Percentiles rank a stretch among this genome's conserved stretches.
These are phyloP conservation scores for Conistra vaccinii DNA, from an alignment of 2,888 invertebrate species.

Conservation along the genomic window DNA sequence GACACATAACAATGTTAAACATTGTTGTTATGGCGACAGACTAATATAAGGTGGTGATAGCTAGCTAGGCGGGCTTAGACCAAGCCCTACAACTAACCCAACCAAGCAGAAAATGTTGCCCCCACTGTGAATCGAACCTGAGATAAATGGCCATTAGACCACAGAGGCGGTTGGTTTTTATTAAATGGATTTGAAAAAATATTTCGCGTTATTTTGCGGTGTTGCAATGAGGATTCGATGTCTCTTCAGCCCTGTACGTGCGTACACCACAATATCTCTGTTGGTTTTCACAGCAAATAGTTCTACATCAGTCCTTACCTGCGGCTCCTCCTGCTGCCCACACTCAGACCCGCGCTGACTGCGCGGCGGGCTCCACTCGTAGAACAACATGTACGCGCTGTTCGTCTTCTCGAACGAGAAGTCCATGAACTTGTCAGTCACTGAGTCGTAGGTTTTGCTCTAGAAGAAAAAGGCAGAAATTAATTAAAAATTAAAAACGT, in stretches of 20 bases:
- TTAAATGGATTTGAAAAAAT: background rate
- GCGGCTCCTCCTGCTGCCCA: slow-evolving; percentile 83
- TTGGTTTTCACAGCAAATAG: background rate
- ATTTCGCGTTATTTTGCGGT: background rate
- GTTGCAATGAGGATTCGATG: background rate
- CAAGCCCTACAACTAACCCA: too few species aligned
- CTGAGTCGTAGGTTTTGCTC: slow-evolving; percentile 99
- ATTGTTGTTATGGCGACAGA: too few species aligned
- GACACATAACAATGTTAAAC: too few species aligned
- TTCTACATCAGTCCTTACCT: slow-evolving; percentile 72
- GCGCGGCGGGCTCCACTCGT: slow-evolving; percentile 94
- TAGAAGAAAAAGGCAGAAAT: slow-evolving; percentile 79
- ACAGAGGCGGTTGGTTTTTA: background rate
- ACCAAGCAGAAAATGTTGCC: too few species aligned
- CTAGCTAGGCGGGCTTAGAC: too few species aligned
- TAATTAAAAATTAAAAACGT: too few species aligned
- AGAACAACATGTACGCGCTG: slow-evolving; percentile 99
- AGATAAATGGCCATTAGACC: too few species aligned
- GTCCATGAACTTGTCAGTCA: slow-evolving; percentile 99
- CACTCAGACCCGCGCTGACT: slow-evolving; percentile 82
- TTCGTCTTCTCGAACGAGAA: slow-evolving; percentile 99
- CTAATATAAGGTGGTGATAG: too few species aligned
- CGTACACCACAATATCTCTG: background rate
- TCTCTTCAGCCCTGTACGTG: background rate
- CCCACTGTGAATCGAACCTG: too few species aligned